These are phyloP conservation scores for Megaceryle alcyon DNA, from an alignment of 2,797 vertebrate genomes.

Conservation along the genomic window DNA sequence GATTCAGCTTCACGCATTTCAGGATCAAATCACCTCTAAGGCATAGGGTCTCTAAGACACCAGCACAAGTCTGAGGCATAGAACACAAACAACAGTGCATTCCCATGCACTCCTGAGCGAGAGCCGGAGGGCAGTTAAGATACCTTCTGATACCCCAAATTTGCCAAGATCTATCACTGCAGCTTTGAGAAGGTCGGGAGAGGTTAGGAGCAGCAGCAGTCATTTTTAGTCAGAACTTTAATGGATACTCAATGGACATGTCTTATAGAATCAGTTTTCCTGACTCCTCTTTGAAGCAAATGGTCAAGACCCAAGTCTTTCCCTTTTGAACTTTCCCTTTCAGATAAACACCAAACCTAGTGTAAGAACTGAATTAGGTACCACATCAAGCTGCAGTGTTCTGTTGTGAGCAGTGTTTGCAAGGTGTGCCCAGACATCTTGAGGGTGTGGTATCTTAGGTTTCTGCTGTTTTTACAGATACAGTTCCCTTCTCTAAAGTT, in stretches of 20 bases:
- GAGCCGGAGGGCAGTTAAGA: neutral
- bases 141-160: neutral
- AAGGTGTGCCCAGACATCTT: neutral
- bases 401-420: accelerated
- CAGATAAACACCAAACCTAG: neutral
- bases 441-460: neutral
- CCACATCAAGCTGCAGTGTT: neutral
- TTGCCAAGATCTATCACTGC: neutral
- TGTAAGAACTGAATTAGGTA: neutral
- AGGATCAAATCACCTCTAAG: neutral
- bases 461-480: neutral
- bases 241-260: neutral
- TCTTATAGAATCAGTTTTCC: neutral
- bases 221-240: neutral
- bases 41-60: neutral
- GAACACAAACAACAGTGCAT: neutral
- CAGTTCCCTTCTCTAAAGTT: neutral
- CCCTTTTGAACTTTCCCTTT: neutral
- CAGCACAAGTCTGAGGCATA: neutral
- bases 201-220: neutral
- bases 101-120: neutral
- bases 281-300: neutral
- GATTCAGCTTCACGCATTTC: neutral
- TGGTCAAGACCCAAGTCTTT: neutral
- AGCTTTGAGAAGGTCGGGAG: neutral